Percentiles rank a stretch among this genome's conserved stretches.
Evolutionary conservation across 2,888 invertebrate species (phyloP).

Genomic region (Lasioglossum malachurum): DNA sequence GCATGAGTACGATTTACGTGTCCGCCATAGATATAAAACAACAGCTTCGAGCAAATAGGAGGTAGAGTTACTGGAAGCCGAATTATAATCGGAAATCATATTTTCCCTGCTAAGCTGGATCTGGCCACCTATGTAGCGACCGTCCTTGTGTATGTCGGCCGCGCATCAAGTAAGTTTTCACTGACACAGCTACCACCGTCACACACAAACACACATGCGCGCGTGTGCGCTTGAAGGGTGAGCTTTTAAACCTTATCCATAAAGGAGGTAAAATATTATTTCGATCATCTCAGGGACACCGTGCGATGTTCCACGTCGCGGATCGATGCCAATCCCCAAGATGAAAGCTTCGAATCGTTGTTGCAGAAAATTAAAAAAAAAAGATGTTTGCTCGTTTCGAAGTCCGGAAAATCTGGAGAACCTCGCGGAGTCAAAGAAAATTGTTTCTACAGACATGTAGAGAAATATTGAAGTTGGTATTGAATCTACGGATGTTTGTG

Average conservation of each 20-base stretch:
- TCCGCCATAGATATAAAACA: conserved; percentile 74
- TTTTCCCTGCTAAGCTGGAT: conserved; percentile 82
- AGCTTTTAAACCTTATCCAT: conserved; percentile 46
- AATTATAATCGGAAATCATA: conserved; percentile 80
- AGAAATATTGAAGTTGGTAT: background rate
- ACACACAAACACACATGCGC: conserved; percentile 23
- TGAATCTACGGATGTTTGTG: too few species aligned
- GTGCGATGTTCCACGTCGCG: background rate
- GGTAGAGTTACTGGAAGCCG: conserved; percentile 74
- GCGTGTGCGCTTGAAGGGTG: conserved; percentile 24
- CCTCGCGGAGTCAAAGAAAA: background rate
- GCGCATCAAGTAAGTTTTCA: conserved; percentile 81
- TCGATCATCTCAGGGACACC: conserved; percentile 32
- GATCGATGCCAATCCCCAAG: too few species aligned
- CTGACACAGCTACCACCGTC: conserved; percentile 28
- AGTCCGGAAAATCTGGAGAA: background rate
- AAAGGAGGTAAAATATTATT: conserved; percentile 63
- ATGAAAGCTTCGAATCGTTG: conserved; percentile 3
- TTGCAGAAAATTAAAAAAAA: background rate
- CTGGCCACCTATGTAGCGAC: conserved; percentile 83
- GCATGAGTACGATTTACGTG: conserved; percentile 73
- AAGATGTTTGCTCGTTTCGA: background rate
- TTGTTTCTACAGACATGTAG: background rate
- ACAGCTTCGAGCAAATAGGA: conserved; percentile 73
- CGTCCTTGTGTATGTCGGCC: conserved; percentile 82